A percentile compares a stretch with the other conserved stretches of the same genome.
phyloP scores from a whole-genome alignment of 2,113 vertebrate species.

The Hippocampus barbouri region DNA sequence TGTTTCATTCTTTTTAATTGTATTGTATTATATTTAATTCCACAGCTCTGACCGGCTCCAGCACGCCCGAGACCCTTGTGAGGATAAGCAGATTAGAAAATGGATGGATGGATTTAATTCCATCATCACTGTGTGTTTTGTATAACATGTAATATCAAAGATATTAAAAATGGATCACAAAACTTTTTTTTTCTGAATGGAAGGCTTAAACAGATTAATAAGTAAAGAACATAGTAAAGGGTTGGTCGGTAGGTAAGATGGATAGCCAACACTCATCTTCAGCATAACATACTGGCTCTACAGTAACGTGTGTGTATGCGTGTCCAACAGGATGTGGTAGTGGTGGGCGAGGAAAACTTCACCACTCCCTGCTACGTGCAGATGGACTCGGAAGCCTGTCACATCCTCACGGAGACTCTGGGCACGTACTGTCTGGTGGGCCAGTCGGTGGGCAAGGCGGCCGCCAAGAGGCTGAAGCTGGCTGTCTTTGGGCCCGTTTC shows the following conservation, averaged over 20 bases:
- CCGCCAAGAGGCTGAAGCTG: slow-evolving; percentile 87
- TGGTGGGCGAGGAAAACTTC: slow-evolving; percentile 91
- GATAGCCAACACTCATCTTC: not conserved
- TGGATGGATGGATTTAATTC: too few relatives aligned
- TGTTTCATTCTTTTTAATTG: too few relatives aligned
- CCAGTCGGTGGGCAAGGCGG: slow-evolving; percentile 83
- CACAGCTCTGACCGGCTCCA: too few relatives aligned
- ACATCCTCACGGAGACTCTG: slow-evolving; percentile 88
- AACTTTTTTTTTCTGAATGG: too few relatives aligned
- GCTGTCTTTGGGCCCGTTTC: slow-evolving; percentile 86
- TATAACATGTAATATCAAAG: too few relatives aligned
- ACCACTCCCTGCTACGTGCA: slow-evolving; percentile 93
- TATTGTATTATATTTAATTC: too few relatives aligned
- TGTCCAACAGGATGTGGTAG: slow-evolving; percentile 81
- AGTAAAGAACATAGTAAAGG: too few relatives aligned
- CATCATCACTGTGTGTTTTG: too few relatives aligned
- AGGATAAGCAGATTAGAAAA: too few relatives aligned
- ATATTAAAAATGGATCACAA: too few relatives aligned
- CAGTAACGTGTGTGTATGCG: slow-evolving; percentile 14
- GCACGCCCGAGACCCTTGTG: too few relatives aligned
- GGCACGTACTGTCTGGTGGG: slow-evolving; percentile 88
- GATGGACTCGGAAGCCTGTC: slow-evolving; percentile 87
- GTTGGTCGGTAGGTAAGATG: not conserved
- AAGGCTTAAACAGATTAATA: too few relatives aligned
- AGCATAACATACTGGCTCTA: not conserved